Evolutionary conservation across 2,888 invertebrate genomes (phyloP), one percentile per base, ranked within the genome.

Genomic region (Drepana falcataria): DNA sequence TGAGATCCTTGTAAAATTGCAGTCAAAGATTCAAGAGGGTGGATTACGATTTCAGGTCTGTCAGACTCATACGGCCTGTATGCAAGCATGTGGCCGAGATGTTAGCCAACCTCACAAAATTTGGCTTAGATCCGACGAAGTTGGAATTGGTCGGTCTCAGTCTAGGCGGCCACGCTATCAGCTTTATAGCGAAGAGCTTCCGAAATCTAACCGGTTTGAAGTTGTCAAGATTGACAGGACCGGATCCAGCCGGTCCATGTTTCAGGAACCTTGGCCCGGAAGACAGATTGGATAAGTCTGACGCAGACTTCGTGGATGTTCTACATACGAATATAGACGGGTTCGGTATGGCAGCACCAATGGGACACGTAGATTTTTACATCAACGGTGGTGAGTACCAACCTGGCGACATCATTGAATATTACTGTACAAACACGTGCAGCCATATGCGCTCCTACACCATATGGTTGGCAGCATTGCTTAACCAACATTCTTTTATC

Each of bases 381-480:
- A 59, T 75, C 2, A 73, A 73, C 52, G 73, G 74, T 1, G 75
- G 75, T 3, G 75, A 74, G 48, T 69, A 49, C 51, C 77, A 77
- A 51, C 70, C 73, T 0, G 74, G 72, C 0, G 70, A 72, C 34
- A 2, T 74, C 2, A 34, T 61, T 3, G 71, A 69, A 69, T 48
- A 63, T 2, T 61, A 64, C 0, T 76, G 76, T 40, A 63, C 57
- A n/a, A 49, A 64, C 2, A 1, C 75, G 0, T 75, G 75, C 47
- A 75, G 75, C 48, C 77, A 77, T 48, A 37, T 68, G 0, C 58
- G 72, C 35, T 58, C 73, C 1, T 68, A 55, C 35, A 61, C 59
- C 0, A 6, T 74, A 1, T 77, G 77, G 76, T 9, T 69, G 2
- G 58, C 71, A 2, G 69, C 74, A 2, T 37, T 77, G 6, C 54